A percentile compares a stretch with the other conserved stretches of the same genome.
Evolutionary conservation across 2,797 vertebrate genomes (phyloP).

Genomic region (Kryptolebias ocellatus): DNA sequence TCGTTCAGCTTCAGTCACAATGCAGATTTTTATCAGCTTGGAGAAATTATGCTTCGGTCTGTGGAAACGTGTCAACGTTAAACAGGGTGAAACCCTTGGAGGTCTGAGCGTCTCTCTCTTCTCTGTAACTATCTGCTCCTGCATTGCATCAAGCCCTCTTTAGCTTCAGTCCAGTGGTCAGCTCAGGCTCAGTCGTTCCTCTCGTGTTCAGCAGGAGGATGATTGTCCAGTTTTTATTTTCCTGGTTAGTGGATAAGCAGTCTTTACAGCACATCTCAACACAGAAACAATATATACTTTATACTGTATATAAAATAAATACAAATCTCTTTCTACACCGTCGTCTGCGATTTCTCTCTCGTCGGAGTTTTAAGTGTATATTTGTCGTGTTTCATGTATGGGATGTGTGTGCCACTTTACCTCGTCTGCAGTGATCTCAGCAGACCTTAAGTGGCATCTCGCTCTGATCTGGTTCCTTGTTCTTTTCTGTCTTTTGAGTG

Average conservation of each 20-base stretch:
- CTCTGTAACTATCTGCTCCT: constrained; percentile 40
- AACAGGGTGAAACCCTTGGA: constrained; percentile 50
- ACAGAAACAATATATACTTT: constrained; percentile 81
- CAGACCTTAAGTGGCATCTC: constrained; percentile 65
- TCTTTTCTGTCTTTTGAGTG: constrained; percentile 54
- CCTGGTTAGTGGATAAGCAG: constrained; percentile 60
- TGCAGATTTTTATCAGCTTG: constrained; percentile 52
- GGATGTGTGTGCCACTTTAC: constrained; percentile 33
- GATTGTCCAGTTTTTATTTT: constrained; percentile 69
- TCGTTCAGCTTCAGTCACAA: constrained; percentile 58
- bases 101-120: constrained; percentile 41
- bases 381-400: constrained; percentile 43
- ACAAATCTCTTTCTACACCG: constrained; percentile 79
- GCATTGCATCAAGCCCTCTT: constrained; percentile 41
- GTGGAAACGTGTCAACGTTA: constrained; percentile 40
- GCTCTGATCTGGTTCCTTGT: constrained; percentile 40
- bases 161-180: constrained; percentile 45
- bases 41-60: constrained; percentile 47
- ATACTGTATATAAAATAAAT: constrained; percentile 85
- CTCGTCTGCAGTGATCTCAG: constrained; percentile 61
- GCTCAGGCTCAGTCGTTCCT: constrained; percentile 45
- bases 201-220: constrained; percentile 41
- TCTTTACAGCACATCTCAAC: constrained; percentile 73
- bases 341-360: constrained; percentile 44
- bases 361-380: constrained; percentile 49